Base-by-base conservation (phyloP, 2,888 invertebrate species). In the Pseudococcus viburni region DNA sequence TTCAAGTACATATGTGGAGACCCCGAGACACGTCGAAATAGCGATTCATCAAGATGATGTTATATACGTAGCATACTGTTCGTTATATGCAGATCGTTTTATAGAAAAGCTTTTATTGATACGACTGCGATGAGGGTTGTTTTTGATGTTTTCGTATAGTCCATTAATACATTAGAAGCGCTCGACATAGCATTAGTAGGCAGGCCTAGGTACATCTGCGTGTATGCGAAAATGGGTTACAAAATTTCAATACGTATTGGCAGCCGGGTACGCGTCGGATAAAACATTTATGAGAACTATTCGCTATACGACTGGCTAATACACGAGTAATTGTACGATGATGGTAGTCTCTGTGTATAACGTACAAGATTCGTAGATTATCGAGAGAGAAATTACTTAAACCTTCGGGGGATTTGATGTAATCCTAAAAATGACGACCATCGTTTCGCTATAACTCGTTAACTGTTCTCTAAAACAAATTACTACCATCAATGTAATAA, bases 371-470 rank as follows among this genome's bases (percentile, higher is more conserved):
- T 73, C 73, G 73, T 73, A 73, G 73, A 73, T 73, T 73, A 73
- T 73, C 73, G 73, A 73, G 73, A 73, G 73, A 73, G 73, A 73
- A 73, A 73, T 73, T 73, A 73, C 73, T 73, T 73, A 73, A 73
- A 73, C 33, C 73, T 73, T 59, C 73, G 73, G 39, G 73, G 73
- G 73, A 73, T 33, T 73, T 73, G 68, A 39, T 39, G 73, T 73
- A 73, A 73, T 73, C 73, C 73, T 73, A 73, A 73, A 73, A 73
- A 73, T 73, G 73, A 73, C 73, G 73, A 33, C 73, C 73, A 73
- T 73, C 73, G 39, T 73, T 73, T 73, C 73, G 73, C 33, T 73
- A 73, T 73, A 73, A 73, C 73, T 73, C 73, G 73, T 73, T 73
- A 73, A 73, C 73, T 73, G 73, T 33, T 73, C 73, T 73, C 73